Percentiles rank a stretch among this genome's conserved stretches.
These are phyloP conservation scores for Zaprionus ghesquierei DNA, from an alignment of 1,140 invertebrate genomes.

Conservation along the genomic window DNA sequence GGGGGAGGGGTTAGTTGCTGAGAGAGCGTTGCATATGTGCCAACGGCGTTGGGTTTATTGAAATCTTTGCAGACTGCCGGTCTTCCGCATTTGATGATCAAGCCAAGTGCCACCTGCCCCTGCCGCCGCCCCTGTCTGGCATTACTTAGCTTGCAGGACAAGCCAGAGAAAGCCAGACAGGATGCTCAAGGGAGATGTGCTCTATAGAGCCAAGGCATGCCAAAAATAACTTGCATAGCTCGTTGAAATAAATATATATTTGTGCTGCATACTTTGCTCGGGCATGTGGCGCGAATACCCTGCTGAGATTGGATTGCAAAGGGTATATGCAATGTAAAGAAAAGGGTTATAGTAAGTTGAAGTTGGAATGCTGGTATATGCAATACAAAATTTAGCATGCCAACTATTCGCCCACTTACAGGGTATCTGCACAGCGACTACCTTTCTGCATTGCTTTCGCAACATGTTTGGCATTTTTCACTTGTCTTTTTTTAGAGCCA, in stretches of 20 bases:
- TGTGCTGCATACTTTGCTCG: slow-evolving; percentile 32
- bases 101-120: background rate
- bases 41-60: slow-evolving; percentile 71
- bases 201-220: slow-evolving; percentile 5
- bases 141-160: background rate
- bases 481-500: slow-evolving; percentile 18
- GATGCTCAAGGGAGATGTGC: background rate
- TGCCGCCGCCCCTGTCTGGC: background rate
- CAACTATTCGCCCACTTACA: background rate
- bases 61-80: slow-evolving; percentile 71
- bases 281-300: background rate
- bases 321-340: background rate
- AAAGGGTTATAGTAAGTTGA: background rate
- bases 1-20: background rate
- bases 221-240: slow-evolving; percentile 62
- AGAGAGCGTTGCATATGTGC: background rate
- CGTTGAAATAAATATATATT: slow-evolving; percentile 60
- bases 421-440: background rate
- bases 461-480: slow-evolving; percentile 2
- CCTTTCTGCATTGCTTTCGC: background rate
- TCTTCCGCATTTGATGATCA: slow-evolving; percentile 72
- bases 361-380: too few relatives aligned
- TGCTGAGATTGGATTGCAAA: background rate
- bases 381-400: too few relatives aligned
- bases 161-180: slow-evolving; percentile 23